phyloP scores from a whole-genome alignment of 2,888 invertebrate species.

The Tetragonula carbonaria region DNA sequence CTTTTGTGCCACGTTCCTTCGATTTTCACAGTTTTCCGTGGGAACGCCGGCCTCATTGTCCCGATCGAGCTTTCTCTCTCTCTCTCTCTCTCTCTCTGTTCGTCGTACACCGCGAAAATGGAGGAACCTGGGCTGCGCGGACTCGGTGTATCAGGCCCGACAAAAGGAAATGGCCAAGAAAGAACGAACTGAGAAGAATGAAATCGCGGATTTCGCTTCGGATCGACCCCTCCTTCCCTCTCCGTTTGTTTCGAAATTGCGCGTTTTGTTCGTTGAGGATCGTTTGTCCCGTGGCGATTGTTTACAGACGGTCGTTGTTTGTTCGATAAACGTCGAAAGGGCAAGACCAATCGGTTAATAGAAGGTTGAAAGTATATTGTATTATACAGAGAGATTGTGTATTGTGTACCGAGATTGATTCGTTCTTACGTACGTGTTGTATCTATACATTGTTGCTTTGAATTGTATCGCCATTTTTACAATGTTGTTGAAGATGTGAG shows the following conservation, averaged over 20 bases:
- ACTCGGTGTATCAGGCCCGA: constrained; percentile 11
- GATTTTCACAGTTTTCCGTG: constrained; percentile 32
- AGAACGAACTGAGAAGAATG: constrained; percentile 12
- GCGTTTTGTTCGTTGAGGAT: background rate
- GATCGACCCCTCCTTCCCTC: background rate
- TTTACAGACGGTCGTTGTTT: background rate
- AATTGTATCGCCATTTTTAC: too few species aligned
- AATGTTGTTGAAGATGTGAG: too few species aligned
- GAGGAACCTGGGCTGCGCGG: background rate
- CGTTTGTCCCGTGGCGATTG: background rate
- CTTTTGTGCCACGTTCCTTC: constrained; percentile 35
- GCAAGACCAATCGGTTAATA: too few species aligned
- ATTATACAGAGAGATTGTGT: too few species aligned
- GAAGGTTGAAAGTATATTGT: too few species aligned
- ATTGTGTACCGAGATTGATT: too few species aligned
- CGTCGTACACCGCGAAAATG: constrained; percentile 8
- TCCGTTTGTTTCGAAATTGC: background rate
- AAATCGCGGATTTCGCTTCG: constrained; percentile 17
- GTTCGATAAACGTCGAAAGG: background rate
- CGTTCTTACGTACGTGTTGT: too few species aligned
- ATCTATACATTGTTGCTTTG: too few species aligned
- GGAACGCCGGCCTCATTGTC: constrained; percentile 19
- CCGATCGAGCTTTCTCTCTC: background rate
- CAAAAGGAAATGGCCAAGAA: constrained; percentile 25
- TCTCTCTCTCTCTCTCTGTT: background rate